Evolutionary conservation across 2,113 vertebrate genomes (phyloP), one percentile per base, ranked within the genome.

Genomic region (Recurvirostra avosetta): DNA sequence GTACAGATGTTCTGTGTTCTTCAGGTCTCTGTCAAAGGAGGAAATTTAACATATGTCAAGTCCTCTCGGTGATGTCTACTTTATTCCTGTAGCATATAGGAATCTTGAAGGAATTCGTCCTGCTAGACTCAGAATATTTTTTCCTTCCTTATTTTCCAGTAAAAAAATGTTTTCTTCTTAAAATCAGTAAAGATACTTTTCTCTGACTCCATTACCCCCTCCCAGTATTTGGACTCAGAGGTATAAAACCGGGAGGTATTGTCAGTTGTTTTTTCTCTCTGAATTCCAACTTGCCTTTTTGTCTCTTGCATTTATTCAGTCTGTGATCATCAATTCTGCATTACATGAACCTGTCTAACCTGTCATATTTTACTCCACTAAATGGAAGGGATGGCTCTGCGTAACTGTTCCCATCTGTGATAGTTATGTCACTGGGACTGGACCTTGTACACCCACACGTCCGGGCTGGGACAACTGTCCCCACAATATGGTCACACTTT

Each of bases 1-100:
- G 58, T 73, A 83, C 94, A 97, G 92, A 92, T 95, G 89, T 94
- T 95, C 86, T 67, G 12, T 68, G 53, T 88, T 93, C 80, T 92
- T 87, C 79, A 90, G 58, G 68, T 91, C 88, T 92, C 62, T 89
- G 70, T 81, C 73, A 87, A 66, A 92, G 70, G 66, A 89, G 70
- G 62, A 89, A 89, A 90, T 94, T 92, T 85, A 97, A 73, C 89
- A 66, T 95, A 89, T 90, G 92, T 89, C 80, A 92, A 15, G 53
- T 70, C 41, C 55, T 78, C 9, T 68, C 0, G 3, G 30, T 70
- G 67, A 94, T 86, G 74, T n/a, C 74, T 82, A 4, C 77, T 95
- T 92, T 82, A 95, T 92, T 94, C 50, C 66, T 76, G 29, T 79
- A 67, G 53, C 2, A 0, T 53, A 62, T 25, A 86, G 49, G 53